Evolutionary conservation across 1,140 invertebrate genomes (phyloP), one percentile per base, ranked within the genome.

Genomic region (Zeugodacus cucurbitae): DNA sequence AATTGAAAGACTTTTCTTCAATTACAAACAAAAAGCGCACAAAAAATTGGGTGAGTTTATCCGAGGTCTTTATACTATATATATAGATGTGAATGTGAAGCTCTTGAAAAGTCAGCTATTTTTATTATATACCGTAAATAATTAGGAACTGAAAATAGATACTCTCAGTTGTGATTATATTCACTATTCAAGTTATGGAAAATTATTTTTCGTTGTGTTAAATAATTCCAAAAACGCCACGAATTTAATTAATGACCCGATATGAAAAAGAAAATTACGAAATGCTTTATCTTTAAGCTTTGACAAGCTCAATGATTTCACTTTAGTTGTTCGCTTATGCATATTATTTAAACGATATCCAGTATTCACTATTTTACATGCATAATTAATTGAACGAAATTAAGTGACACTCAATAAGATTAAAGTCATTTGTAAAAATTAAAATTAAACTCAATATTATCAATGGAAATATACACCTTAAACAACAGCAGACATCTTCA

Each of bases 1-100:
- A 82, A 82, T 82, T 82, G 41, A 82, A 82, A 82, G 37, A 48
- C 34, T 82, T 74, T 74, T n/a, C 70, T 74, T 48, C 7, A 22
- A 82, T 82, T 82, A 22, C 44, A 48, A 54, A 26, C 14, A 78
- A 44, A 41, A 41, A n/a, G 22, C 10, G 3, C 1, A 34, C 14
- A 41, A 48, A 29, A n/a, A n/a, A n/a, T n/a, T 29, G 3, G 7
- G n/a, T 29, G 4, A 14, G 11, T 29, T 0, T n/a, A 6, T 48
- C 41, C 11, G 29, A 20, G 3, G 37, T 44, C 7, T 74, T 5
- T 34, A n/a, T 54, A n/a, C n/a, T n/a, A 54, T 48, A 48, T 17
- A 20, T 5, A 3, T 37, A 41, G 14, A 17, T 74, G 37, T 26
- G n/a, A 26, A 48, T 48, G 44, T 48, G 20, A 78, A 44, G 41